Evolutionary conservation across 2,888 invertebrate genomes (phyloP).

Genomic region (Anticlea derivata): DNA sequence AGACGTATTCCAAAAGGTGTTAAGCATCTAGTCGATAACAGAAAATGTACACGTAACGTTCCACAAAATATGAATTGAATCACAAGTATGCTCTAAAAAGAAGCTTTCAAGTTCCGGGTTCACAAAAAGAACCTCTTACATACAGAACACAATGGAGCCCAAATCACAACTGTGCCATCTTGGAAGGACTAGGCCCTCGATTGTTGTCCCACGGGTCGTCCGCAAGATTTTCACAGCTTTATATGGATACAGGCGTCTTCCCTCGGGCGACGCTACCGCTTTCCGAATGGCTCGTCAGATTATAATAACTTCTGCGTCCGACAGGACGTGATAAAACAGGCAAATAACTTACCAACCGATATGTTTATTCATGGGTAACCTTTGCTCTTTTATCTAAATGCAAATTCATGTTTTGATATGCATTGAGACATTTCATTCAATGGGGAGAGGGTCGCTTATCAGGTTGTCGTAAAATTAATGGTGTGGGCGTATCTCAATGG

Average conservation of each 20-base stretch:
- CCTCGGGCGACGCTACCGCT: conserved; percentile 41
- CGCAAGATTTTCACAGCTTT: conserved; percentile 54
- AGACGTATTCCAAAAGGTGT: background rate
- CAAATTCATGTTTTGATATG: conserved; percentile 35
- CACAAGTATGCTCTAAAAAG: conserved; percentile 27
- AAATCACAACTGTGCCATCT: conserved; percentile 54
- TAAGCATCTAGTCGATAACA: conserved; percentile 5
- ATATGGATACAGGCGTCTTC: conserved; percentile 41
- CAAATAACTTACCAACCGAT: conserved; percentile 35
- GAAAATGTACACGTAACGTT: conserved; percentile 15
- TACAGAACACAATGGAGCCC: conserved; percentile 50
- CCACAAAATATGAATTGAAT: conserved; percentile 24
- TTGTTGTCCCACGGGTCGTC: conserved; percentile 50
- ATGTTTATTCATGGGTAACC: conserved; percentile 28
- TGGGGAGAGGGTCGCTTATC: conserved; percentile 19
- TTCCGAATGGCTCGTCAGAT: conserved; percentile 56
- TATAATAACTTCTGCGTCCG: conserved; percentile 51
- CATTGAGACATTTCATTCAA: conserved; percentile 31
- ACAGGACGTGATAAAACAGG: conserved; percentile 38
- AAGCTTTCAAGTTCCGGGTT: conserved; percentile 47
- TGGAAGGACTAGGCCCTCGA: conserved; percentile 47
- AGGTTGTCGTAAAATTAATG: conserved; percentile 9
- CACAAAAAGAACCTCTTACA: conserved; percentile 49
- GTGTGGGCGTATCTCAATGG: conserved; percentile 2
- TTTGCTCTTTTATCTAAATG: conserved; percentile 36